Conservation (phyloP, 2,113 vertebrate species). For the Serilophus lunatus region DNA sequence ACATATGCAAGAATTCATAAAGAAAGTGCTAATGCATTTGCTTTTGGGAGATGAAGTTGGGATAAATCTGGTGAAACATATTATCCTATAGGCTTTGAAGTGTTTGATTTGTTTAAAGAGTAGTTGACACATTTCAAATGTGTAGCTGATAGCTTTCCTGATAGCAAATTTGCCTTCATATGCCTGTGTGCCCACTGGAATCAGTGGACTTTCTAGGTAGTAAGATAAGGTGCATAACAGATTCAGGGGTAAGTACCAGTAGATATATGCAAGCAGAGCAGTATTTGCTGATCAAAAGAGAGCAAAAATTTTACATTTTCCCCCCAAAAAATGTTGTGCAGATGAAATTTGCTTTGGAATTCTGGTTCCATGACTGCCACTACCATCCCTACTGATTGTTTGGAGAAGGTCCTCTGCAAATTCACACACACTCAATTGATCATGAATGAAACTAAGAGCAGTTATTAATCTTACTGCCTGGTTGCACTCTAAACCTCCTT, state of each 20-base stretch:
- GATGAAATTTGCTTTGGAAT: conserved; percentile 3
- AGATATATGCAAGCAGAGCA: not conserved
- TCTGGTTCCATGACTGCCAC: not conserved
- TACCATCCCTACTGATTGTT: not conserved
- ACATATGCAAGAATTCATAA: not conserved
- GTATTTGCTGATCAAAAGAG: not conserved
- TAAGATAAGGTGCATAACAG: not conserved
- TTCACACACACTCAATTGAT: conserved; percentile 32
- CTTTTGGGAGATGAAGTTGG: not conserved
- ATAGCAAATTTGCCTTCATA: not conserved
- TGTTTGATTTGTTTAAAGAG: not conserved
- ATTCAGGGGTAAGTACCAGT: not conserved
- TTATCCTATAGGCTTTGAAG: not conserved
- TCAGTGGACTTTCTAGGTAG: not conserved
- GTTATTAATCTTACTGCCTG: conserved; percentile 64
- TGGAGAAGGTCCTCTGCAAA: conserved; percentile 34
- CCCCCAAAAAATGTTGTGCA: not conserved
- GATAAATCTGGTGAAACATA: not conserved
- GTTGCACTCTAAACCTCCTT: conserved; percentile 51
- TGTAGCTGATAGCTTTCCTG: not conserved
- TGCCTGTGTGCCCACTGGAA: not conserved
- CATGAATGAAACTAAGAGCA: conserved; percentile 60
- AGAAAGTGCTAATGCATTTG: not conserved
- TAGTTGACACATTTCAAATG: not conserved
- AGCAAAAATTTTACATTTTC: not conserved